Percentiles rank a stretch among this genome's conserved stretches.
phyloP scores from a whole-genome alignment of 2,888 invertebrate species.

The Lingula anatina region DNA sequence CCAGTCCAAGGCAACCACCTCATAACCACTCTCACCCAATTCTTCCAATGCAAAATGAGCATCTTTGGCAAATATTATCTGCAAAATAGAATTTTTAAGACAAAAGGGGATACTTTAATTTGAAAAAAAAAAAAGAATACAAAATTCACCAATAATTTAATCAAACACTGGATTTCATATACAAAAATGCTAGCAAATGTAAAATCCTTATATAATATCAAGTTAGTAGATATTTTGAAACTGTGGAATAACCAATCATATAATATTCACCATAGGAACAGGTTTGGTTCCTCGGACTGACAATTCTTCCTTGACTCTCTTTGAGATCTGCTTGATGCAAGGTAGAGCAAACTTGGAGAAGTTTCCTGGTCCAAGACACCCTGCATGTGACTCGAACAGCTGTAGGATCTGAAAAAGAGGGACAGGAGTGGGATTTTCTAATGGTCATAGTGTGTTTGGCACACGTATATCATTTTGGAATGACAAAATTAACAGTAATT shows the following conservation, averaged over 20 bases:
- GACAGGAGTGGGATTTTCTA: no score
- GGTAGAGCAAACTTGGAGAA: constrained; percentile 73
- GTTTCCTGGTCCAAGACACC: constrained; percentile 73
- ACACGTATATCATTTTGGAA: no score
- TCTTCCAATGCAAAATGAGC: constrained; percentile 79
- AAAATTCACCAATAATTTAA: no score
- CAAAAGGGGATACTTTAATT: no score
- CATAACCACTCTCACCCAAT: constrained; percentile 62
- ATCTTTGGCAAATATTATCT: constrained; percentile 82
- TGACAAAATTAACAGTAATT: no score
- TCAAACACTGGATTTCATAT: no score
- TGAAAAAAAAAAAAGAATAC: no score
- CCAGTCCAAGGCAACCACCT: constrained; percentile 94
- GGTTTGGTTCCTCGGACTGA: constrained; percentile 61
- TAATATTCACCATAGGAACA: constrained; percentile 74
- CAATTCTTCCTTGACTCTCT: constrained; percentile 65
- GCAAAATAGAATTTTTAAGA: constrained; percentile 6
- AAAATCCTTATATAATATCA: no score
- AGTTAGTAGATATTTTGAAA: no score
- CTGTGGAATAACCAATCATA: no score
- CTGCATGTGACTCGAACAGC: constrained; percentile 93
- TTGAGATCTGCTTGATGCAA: constrained; percentile 71
- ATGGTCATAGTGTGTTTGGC: no score
- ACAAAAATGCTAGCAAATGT: no score
- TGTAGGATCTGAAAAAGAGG: constrained; percentile 77